Conservation (phyloP, 2,888 invertebrate species). For the Philereme transversata region DNA sequence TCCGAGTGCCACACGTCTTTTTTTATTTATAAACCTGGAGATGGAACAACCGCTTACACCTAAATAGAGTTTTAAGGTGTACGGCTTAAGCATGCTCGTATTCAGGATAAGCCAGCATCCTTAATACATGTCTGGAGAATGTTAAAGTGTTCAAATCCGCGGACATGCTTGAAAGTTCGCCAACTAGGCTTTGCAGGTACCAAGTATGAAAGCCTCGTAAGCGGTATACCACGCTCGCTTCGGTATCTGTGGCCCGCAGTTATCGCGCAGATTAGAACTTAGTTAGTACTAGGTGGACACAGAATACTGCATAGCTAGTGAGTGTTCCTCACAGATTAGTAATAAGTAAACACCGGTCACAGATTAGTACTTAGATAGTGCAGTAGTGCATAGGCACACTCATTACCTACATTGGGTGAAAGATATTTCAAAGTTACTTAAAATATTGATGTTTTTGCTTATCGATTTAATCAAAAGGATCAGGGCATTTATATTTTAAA, state of each 20-base stretch:
- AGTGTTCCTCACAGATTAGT: neutral
- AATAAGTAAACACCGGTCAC: neutral
- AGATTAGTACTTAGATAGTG: conserved; percentile 8
- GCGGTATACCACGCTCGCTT: conserved; percentile 6
- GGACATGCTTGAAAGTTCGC: conserved; percentile 16
- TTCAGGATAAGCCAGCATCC: neutral
- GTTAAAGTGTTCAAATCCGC: conserved; percentile 19
- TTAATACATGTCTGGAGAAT: conserved; percentile 11
- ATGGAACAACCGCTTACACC: too few species aligned
- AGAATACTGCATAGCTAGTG: conserved; percentile 6
- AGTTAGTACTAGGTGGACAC: conserved; percentile 1
- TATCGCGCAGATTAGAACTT: conserved; percentile 2
- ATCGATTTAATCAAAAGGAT: too few species aligned
- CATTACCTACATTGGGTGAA: too few species aligned
- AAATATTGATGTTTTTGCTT: too few species aligned
- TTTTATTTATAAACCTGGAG: too few species aligned
- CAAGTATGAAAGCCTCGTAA: conserved; percentile 14
- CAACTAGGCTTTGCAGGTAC: conserved; percentile 18
- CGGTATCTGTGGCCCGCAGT: conserved; percentile 13
- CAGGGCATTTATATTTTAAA: too few species aligned
- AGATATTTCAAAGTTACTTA: too few species aligned
- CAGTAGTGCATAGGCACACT: too few species aligned
- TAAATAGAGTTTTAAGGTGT: too few species aligned
- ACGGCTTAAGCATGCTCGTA: too few species aligned
- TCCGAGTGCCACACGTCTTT: too few species aligned